Evolutionary conservation across 2,113 vertebrate species (phyloP).

Genomic region (Panthera uncia): DNA sequence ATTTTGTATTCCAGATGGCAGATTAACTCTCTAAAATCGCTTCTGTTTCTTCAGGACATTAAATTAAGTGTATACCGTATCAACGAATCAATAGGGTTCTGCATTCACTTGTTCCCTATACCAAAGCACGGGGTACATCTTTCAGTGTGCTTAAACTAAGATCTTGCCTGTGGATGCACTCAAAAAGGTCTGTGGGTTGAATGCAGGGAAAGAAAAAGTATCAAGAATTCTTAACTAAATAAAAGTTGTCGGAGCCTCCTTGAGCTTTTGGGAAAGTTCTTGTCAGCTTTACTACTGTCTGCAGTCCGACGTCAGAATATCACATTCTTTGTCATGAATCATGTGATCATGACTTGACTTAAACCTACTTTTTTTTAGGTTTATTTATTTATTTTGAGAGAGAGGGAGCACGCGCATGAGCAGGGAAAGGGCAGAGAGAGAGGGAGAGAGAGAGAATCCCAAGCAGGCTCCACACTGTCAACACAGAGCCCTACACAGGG

Average conservation of each 20-base stretch:
- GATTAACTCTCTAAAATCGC: conserved; percentile 22
- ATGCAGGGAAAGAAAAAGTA: background rate
- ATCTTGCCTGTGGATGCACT: background rate
- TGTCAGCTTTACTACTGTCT: background rate
- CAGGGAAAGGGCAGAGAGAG: no score
- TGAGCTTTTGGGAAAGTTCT: background rate
- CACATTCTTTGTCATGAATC: background rate
- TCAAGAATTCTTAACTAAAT: background rate
- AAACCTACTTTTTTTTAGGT: background rate
- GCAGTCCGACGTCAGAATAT: background rate
- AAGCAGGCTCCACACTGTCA: no score
- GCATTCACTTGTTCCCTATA: background rate
- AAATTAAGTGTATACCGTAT: background rate
- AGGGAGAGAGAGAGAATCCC: no score
- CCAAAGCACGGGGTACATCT: background rate
- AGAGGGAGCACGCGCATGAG: no score
- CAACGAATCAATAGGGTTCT: background rate
- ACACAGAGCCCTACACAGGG: no score
- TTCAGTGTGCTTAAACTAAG: background rate
- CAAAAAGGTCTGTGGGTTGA: background rate
- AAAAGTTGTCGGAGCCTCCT: background rate
- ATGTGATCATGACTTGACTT: background rate
- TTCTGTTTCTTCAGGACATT: conserved; percentile 11
- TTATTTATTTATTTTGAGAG: no score
- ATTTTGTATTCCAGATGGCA: conserved; percentile 29